phyloP scores from a whole-genome alignment of 2,888 invertebrate species.

The Chrysolina americana region DNA sequence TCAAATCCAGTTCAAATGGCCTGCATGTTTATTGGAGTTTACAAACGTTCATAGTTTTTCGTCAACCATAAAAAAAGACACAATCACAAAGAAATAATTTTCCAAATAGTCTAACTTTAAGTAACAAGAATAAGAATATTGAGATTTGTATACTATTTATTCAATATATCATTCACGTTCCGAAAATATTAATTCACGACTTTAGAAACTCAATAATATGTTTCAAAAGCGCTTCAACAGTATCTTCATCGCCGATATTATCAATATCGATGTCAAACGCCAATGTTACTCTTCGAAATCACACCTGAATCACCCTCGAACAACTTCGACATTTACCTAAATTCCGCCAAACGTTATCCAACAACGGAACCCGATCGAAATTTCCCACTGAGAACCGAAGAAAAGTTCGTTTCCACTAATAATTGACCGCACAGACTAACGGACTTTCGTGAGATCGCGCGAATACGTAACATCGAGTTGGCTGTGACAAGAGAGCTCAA shows the following conservation, averaged over 20 bases:
- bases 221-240: neutral
- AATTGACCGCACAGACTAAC: conserved; percentile 10
- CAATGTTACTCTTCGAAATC: conserved; percentile 10
- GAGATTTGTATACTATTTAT: too few species aligned
- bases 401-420: conserved; percentile 18
- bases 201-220: neutral
- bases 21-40: too few species aligned
- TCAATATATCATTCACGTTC: too few species aligned
- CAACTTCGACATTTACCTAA: conserved; percentile 13
- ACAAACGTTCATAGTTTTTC: too few species aligned
- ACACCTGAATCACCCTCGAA: neutral
- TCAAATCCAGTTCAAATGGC: too few species aligned
- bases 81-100: too few species aligned
- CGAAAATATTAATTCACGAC: too few species aligned
- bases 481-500: conserved; percentile 24
- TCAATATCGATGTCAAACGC: neutral
- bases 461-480: conserved; percentile 22
- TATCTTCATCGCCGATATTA: too few species aligned
- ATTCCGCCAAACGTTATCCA: conserved; percentile 15
- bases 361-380: neutral
- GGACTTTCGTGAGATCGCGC: conserved; percentile 15
- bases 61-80: too few species aligned
- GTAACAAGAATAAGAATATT: too few species aligned
- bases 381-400: neutral
- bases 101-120: too few species aligned